Conservation (phyloP, 2,888 invertebrate species). For the Cinara cedri region DNA sequence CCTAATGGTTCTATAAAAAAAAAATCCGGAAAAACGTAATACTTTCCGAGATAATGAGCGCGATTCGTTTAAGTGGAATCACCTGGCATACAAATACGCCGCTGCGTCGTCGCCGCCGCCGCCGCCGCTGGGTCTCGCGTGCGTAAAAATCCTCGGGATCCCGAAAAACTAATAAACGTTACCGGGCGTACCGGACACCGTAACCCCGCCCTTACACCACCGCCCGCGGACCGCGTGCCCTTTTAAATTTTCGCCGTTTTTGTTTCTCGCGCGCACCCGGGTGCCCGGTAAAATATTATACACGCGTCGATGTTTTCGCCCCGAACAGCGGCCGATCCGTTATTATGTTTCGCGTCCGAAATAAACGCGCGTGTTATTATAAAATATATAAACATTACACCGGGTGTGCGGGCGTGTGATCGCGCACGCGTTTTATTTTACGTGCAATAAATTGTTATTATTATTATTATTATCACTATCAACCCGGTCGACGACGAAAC, state of each 20-base stretch:
- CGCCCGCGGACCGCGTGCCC: background rate
- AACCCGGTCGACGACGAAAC: constrained; percentile 24
- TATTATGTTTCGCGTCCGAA: background rate
- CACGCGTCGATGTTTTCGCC: constrained; percentile 15
- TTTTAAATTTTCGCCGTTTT: constrained; percentile 6
- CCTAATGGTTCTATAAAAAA: no score
- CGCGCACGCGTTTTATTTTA: background rate
- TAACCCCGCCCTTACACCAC: no score
- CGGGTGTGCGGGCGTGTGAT: background rate
- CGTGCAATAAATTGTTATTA: no score
- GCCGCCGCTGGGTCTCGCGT: background rate
- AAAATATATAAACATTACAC: no score
- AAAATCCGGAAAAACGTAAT: no score
- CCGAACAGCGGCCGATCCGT: constrained; percentile 8
- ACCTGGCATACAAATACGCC: no score
- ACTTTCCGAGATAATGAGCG: no score
- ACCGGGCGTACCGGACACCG: background rate
- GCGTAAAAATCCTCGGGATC: background rate
- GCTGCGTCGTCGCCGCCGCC: no score
- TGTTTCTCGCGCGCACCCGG: background rate
- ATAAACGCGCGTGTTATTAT: no score
- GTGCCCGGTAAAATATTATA: background rate
- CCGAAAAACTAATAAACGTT: constrained; percentile 38
- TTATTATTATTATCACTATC: no score
- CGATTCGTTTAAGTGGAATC: no score